phyloP scores from a whole-genome alignment of 2,113 vertebrate genomes.

The Sorex fumeus region DNA sequence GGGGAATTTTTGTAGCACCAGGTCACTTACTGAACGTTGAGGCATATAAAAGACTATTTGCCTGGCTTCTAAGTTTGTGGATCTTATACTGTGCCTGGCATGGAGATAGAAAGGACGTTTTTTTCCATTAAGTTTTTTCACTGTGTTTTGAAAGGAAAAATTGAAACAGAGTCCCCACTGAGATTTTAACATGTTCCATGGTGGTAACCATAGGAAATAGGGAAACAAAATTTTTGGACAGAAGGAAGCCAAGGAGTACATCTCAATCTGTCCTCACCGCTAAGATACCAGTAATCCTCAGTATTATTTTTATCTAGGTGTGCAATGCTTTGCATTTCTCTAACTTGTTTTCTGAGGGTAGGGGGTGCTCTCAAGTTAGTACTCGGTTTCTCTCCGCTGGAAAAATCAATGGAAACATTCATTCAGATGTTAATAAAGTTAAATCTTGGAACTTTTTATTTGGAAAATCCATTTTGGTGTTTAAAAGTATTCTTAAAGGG shows the following conservation, averaged over 20 bases:
- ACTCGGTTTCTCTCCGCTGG: conserved; percentile 67
- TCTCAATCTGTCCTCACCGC: conserved; percentile 70
- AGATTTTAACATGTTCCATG: conserved; percentile 72
- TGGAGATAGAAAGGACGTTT: conserved; percentile 74
- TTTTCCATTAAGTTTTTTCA: conserved; percentile 81
- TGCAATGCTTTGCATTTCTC: conserved; percentile 61
- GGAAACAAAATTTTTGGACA: conserved; percentile 82
- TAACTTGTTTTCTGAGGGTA: conserved; percentile 62
- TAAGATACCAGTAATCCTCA: conserved; percentile 69
- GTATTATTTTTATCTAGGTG: conserved; percentile 62
- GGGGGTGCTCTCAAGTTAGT: conserved; percentile 55
- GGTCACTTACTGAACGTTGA: conserved; percentile 75
- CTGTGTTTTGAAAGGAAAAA: conserved; percentile 84
- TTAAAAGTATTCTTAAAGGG: conserved; percentile 67
- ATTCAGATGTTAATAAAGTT: conserved; percentile 72
- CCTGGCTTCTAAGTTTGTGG: conserved; percentile 77
- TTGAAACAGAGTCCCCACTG: conserved; percentile 79
- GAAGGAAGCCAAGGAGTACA: conserved; percentile 74
- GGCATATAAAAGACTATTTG: conserved; percentile 79
- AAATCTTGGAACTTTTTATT: conserved; percentile 67
- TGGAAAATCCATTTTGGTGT: conserved; percentile 72
- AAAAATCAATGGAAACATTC: conserved; percentile 66
- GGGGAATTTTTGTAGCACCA: conserved; percentile 75
- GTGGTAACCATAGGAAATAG: conserved; percentile 80
- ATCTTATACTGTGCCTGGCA: conserved; percentile 77